Evolutionary conservation across 2,888 invertebrate genomes (phyloP), one percentile per base, ranked within the genome.

Genomic region (Hyalella azteca): DNA sequence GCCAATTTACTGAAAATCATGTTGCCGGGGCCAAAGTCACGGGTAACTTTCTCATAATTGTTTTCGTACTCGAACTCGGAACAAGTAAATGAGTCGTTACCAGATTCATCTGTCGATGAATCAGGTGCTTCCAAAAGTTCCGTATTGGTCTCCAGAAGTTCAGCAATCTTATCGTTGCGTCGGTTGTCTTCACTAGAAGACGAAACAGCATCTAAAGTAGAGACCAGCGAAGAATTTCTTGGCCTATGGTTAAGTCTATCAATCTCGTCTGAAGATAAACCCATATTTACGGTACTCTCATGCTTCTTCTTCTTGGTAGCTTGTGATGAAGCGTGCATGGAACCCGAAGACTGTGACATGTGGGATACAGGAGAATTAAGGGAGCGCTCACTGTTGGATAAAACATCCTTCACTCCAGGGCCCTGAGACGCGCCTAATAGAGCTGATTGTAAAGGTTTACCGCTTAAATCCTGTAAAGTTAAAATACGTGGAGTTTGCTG

Each of bases 21-120:
- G 85, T 91, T 91, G 73, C 90, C 91, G 82, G 87, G 87, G 13
- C 86, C 86, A 79, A 87, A 87, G 81, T 87, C 87, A 41, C 87
- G 83, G 7, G 86, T 86, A 19, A 86, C 86, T 85, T 87, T 87
- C 78, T 88, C 87, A 81, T 89, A 88, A 86, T 94, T 94, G 87
- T 96, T 95, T 87, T 97, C 97, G 88, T 96, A 97, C 88, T 98
- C 98, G 87, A 97, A 97, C 90, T 97, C 97, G 0, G 97, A 97
- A 89, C 97, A 98, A 15, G 97, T 98, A 89, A 98, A 98, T 86
- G 97, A 97, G 87, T 98, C 97, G 89, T 97, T 96, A 5, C 93
- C 94, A 85, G 97, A 97, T 88, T 97, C 97, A 86, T 96, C 87
- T 82, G 88, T 87, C 7, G 89, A 88, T 66, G 84, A 83, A 66